Evolutionary conservation across 2,797 vertebrate genomes (phyloP), one percentile per base, ranked within the genome.

Genomic region (Manis pentadactyla): DNA sequence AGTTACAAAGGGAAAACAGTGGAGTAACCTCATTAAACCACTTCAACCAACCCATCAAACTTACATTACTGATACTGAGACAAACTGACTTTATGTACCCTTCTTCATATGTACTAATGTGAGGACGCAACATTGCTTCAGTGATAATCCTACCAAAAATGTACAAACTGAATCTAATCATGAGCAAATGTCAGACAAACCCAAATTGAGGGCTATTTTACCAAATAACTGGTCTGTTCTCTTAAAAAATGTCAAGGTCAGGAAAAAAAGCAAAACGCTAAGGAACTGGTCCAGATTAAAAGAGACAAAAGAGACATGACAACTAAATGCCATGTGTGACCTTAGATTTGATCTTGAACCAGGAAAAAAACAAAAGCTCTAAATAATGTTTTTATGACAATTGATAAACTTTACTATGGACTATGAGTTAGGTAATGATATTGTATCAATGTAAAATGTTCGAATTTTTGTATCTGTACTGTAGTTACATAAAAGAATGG

Each of bases 201-300:
- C 55, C 93, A 87, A 96, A 90, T 29, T 64, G 87, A 96, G 88
- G 57, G 55, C n/a, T 83, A 82, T 94, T 92, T 95, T 86, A 85
- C 71, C 83, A 94, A 96, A 63, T 83, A 87, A 78, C 90, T 97
- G 55, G 71, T 19, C 92, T 87, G 31, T 87, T 61, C 77, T 90
- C 73, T 96, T 95, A 9, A 93, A 86, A 86, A 89, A 74, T 81
- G 34, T 82, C 46, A 90, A 87, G 81, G 75, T 83, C 74, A 87
- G 53, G 75, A 96, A 91, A 90, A 63, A 93, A 55, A 95, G 85
- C 88, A 64, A 92, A 87, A 96, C 37, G 5, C 66, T 59, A 14
- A 94, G 92, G 23, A 77, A 61, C 23, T 71, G n/a, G 37, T 93
- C 51, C 39, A 91, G 77, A 46, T 93, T 85, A 88, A 96, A 90